Evolutionary conservation across 2,797 vertebrate species (phyloP).

Genomic region (Periparus ater): DNA sequence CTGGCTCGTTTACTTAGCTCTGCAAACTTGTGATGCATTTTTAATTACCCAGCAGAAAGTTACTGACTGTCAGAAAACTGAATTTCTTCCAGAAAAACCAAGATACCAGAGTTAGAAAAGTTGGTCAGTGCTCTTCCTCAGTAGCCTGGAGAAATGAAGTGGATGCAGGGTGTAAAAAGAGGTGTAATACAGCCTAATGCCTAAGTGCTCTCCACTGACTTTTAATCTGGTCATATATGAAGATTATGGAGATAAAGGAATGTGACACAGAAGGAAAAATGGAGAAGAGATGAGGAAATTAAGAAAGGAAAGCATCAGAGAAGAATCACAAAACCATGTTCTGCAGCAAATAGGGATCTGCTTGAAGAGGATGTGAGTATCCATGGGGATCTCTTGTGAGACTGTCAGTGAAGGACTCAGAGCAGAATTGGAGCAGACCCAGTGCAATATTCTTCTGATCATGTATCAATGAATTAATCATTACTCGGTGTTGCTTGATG

Average conservation of each 20-base stretch:
- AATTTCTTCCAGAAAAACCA: background rate
- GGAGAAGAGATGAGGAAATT: background rate
- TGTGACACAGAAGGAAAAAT: background rate
- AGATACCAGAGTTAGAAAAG: background rate
- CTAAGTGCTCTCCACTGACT: background rate
- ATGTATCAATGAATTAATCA: constrained; percentile 6
- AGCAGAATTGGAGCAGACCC: background rate
- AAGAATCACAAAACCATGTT: background rate
- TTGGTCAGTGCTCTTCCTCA: background rate
- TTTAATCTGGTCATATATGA: background rate
- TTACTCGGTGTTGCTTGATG: background rate
- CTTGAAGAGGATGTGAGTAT: background rate
- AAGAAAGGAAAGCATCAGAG: background rate
- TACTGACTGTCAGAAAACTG: background rate
- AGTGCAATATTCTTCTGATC: background rate
- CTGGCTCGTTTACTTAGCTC: background rate
- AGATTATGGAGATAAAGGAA: background rate
- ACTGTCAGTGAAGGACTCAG: background rate
- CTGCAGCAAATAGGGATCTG: fast-evolving
- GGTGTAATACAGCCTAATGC: too few relatives aligned
- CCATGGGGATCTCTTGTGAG: background rate
- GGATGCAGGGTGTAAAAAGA: background rate
- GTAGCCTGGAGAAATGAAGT: background rate
- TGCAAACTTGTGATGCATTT: background rate
- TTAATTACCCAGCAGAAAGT: background rate